phyloP scores from a whole-genome alignment of 2,113 vertebrate species.

The Phaethornis superciliosus region DNA sequence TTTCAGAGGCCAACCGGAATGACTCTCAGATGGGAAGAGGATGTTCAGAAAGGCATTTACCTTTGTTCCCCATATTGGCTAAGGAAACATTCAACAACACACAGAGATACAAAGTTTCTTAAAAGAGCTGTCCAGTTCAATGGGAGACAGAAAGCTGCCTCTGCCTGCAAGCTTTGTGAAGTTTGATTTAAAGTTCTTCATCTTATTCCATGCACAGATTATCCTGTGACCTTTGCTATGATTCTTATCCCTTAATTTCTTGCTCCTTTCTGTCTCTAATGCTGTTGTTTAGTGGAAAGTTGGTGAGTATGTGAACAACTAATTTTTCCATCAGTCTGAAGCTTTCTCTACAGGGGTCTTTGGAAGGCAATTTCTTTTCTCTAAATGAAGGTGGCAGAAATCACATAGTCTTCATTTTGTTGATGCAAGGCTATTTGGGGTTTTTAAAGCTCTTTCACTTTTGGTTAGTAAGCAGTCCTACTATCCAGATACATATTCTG shows the following conservation, averaged over 20 bases:
- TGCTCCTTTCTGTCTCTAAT: neutral
- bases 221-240: neutral
- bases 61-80: neutral
- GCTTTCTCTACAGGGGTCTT: constrained; percentile 4
- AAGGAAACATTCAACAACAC: neutral
- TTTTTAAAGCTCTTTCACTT: neutral
- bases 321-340: neutral
- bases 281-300: constrained; percentile 13
- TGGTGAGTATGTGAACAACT: constrained; percentile 10
- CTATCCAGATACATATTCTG: neutral
- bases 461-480: neutral
- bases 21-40: neutral
- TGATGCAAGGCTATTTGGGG: neutral
- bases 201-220: neutral
- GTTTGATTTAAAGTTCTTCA: neutral
- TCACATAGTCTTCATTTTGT: neutral
- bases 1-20: neutral
- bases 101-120: no score
- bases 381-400: neutral
- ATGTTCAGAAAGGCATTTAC: neutral
- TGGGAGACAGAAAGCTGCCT: neutral
- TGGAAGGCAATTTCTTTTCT: constrained; percentile 20
- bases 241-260: constrained; percentile 17
- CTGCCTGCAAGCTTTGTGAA: neutral
- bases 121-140: no score